These are phyloP conservation scores for Tipula helvola DNA, from an alignment of 2,888 invertebrate genomes.

Conservation along the genomic window DNA sequence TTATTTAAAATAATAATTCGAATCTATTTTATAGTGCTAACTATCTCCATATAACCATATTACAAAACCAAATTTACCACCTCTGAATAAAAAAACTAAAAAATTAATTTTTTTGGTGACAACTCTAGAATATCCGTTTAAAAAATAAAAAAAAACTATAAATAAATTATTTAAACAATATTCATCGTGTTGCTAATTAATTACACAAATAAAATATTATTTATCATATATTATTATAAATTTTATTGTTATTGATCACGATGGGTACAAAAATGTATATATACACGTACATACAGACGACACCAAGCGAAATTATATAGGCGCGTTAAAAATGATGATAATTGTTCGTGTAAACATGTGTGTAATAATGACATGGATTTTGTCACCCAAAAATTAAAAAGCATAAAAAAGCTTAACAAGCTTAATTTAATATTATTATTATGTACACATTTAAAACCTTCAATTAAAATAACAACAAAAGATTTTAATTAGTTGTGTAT, in stretches of 20 bases:
- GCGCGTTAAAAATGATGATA: not conserved
- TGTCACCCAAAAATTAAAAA: not conserved
- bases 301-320: not conserved
- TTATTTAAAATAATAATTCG: not conserved
- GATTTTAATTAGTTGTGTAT: not conserved
- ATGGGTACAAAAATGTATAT: not conserved
- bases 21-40: not conserved
- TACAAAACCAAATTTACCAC: not conserved
- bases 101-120: not conserved
- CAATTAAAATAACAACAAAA: not conserved
- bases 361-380: not conserved
- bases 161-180: not conserved
- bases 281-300: not conserved
- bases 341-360: not conserved
- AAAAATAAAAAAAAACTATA: not conserved
- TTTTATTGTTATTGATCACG: slow-evolving; percentile 4
- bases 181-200: not conserved
- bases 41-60: not conserved
- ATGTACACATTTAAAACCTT: not conserved
- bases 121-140: not conserved
- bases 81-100: not conserved
- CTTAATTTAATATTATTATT: not conserved
- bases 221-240: not conserved
- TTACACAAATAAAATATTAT: not conserved
- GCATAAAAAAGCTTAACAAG: not conserved